A percentile compares a stretch with the other conserved stretches of the same genome.
phyloP scores from a whole-genome alignment of 2,113 vertebrate species.

The Anhinga rufa region DNA sequence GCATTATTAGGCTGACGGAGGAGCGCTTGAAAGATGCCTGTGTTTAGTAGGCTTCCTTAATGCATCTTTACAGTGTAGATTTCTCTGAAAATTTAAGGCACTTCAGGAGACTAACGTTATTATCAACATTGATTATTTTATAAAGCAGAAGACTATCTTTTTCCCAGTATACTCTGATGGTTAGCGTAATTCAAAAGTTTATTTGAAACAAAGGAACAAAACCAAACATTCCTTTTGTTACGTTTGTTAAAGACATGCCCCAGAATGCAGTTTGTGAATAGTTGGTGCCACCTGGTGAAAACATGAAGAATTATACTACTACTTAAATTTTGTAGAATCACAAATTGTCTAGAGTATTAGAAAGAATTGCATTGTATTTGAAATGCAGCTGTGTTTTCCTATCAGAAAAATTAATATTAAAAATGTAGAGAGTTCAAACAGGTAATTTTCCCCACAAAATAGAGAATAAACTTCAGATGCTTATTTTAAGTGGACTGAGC shows the following conservation, averaged over 20 bases:
- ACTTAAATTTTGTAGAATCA: neutral
- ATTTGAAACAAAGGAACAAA: too few relatives aligned
- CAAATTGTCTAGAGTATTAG: neutral
- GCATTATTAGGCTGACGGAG: neutral
- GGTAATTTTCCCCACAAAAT: neutral
- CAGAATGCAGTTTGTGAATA: neutral
- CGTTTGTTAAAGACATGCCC: neutral
- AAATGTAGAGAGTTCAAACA: neutral
- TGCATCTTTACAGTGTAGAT: neutral
- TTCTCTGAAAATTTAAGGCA: neutral
- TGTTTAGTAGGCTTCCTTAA: neutral
- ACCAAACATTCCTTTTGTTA: neutral
- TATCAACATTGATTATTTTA: neutral
- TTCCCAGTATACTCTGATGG: neutral
- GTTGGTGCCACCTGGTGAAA: constrained; percentile 36
- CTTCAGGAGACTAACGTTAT: neutral
- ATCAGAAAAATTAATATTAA: neutral
- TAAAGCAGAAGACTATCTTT: neutral
- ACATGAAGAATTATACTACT: neutral
- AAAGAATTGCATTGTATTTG: neutral
- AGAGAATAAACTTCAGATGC: neutral
- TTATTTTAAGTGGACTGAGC: neutral
- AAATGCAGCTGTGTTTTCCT: neutral
- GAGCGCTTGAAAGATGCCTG: neutral
- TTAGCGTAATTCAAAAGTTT: neutral